These are phyloP conservation scores for Drosophila baimaii DNA, from an alignment of 1,140 invertebrate genomes.

Conservation along the genomic window DNA sequence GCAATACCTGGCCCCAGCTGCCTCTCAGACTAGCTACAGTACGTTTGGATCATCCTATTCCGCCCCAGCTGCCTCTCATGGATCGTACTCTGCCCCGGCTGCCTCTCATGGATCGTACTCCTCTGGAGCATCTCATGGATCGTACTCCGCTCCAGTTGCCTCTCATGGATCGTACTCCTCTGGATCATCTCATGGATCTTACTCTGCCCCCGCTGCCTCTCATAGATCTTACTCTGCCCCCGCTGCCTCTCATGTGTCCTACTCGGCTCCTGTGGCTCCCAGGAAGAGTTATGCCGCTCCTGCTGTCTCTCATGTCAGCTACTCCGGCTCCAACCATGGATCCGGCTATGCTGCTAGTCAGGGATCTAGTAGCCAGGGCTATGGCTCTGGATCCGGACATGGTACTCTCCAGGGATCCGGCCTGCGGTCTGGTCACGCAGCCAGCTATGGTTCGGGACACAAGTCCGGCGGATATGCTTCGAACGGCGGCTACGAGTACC, in stretches of 20 bases:
- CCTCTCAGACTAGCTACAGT: neutral
- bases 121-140: conserved; percentile 11
- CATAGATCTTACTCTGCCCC: conserved; percentile 22
- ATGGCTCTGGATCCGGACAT: conserved; percentile 21
- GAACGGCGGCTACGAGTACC: conserved; percentile 66
- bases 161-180: conserved; percentile 26
- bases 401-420: conserved; percentile 16
- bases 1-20: conserved; percentile 48
- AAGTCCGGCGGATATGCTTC: conserved; percentile 38
- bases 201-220: conserved; percentile 18
- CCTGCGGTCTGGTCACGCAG: conserved; percentile 4
- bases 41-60: neutral
- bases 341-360: conserved; percentile 6
- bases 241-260: neutral
- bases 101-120: conserved; percentile 20
- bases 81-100: neutral
- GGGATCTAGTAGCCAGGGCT: conserved; percentile 20
- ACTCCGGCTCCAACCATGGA: conserved; percentile 27
- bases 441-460: conserved; percentile 10
- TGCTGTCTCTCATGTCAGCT: conserved; percentile 40
- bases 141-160: conserved; percentile 17
- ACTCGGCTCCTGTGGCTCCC: conserved; percentile 23
- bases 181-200: too few relatives aligned
- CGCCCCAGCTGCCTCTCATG: conserved; percentile 22
- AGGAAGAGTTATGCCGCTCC: conserved; percentile 33